Conservation (phyloP, 2,888 invertebrate species). For the Cheilosia pagana region DNA sequence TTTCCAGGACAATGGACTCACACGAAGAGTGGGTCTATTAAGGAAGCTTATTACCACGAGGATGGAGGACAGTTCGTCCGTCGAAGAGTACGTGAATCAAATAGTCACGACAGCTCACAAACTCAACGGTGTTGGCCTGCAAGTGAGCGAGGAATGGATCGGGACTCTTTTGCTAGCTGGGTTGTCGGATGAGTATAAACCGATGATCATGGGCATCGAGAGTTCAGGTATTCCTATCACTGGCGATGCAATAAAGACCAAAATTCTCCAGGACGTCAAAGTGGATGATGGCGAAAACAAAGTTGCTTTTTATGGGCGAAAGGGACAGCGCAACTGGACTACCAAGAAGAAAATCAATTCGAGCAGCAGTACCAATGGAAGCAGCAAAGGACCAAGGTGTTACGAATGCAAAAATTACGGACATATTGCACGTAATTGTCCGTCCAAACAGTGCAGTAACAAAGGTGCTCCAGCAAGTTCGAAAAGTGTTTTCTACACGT, state of each 20-base stretch:
- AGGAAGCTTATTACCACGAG: too few relatives aligned
- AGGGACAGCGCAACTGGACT: background rate
- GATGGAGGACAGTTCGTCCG: too few relatives aligned
- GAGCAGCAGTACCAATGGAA: background rate
- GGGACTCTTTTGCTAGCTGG: slow-evolving; percentile 77
- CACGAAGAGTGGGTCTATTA: too few relatives aligned
- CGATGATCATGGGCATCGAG: slow-evolving; percentile 52
- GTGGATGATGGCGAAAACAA: background rate
- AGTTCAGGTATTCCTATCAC: slow-evolving; percentile 25
- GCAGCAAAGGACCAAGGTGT: background rate
- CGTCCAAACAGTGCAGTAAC: background rate
- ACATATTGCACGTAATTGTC: slow-evolving; percentile 18
- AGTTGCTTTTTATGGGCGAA: background rate
- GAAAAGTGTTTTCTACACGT: background rate
- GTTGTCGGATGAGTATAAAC: slow-evolving; percentile 63
- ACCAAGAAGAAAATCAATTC: background rate
- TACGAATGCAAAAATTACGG: slow-evolving; percentile 11
- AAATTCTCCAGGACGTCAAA: slow-evolving; percentile 37
- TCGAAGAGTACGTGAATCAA: slow-evolving; percentile 76
- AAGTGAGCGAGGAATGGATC: slow-evolving; percentile 74
- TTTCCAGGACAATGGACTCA: too few relatives aligned
- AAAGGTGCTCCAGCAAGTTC: background rate
- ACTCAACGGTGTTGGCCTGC: slow-evolving; percentile 75
- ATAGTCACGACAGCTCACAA: slow-evolving; percentile 77
- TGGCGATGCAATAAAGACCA: slow-evolving; percentile 32